Evolutionary conservation across 1,140 invertebrate genomes (phyloP), one percentile per base, ranked within the genome.

Genomic region (Delia radicum): DNA sequence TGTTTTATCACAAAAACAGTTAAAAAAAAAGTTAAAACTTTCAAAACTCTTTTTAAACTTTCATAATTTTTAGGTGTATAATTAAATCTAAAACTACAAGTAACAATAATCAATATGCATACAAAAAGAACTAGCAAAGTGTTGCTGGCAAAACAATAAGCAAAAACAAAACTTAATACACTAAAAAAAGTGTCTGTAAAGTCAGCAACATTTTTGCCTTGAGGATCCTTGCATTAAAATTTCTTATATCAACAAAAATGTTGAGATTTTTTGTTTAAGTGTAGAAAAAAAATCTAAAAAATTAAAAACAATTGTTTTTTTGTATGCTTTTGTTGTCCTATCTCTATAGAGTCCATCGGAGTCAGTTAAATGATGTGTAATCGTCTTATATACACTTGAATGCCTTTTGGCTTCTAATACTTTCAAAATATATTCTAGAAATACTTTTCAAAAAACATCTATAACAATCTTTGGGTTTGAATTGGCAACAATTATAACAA

Each of bases 381-480:
- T 85, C 83, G 83, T 85, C 83, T 85, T 85, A 85, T 85, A 81
- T 83, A 80, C 83, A 82, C 83, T 84, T 79, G 81, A 85, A 85
- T 85, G 83, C 83, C 83, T 83, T 81, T 83, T 83, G 48, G 48
- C 48, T 55, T 55, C 48, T 55, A 55, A 55, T 55, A 55, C 48
- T 55, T 55, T 3, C 48, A 55, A 55, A 55, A 55, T 55, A 55
- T 55, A 15, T 15, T 48, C 42, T 48, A 1, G 5, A 12, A 33
- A 33, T 33, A 33, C 10, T 33, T 33, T 33, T 10, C 31, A 4
- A n/a, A 15, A 15, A 15, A 10, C 10, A 42, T 13, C 3, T 8
- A 10, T 42, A 42, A 42, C 12, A 15, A 15, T 42, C 3, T 42
- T 42, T 42, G 37, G 12, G 37, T 10, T 15, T 55, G 24, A 37